phyloP scores from a whole-genome alignment of 2,888 invertebrate genomes.

The Scotopteryx bipunctaria region DNA sequence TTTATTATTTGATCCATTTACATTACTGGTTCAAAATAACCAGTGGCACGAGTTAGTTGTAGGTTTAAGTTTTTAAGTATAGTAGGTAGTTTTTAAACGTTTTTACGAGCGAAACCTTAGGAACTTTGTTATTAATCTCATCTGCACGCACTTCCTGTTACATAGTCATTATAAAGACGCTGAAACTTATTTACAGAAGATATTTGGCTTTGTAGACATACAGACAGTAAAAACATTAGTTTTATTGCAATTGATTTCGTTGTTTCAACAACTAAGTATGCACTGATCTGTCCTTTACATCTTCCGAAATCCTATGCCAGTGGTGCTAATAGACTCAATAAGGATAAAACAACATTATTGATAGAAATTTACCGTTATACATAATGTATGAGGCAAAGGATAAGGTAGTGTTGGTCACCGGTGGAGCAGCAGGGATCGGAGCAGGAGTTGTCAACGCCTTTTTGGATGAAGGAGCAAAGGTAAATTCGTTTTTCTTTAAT shows the following conservation, averaged over 20 bases:
- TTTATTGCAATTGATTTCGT: not conserved
- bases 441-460: slow-evolving; percentile 58
- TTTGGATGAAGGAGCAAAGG: slow-evolving; percentile 62
- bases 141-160: not conserved
- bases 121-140: not conserved
- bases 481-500: no score
- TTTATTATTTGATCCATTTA: no score
- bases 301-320: not conserved
- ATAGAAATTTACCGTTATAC: no score
- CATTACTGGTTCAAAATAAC: not conserved
- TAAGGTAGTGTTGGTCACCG: slow-evolving; percentile 66
- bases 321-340: not conserved
- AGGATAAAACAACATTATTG: no score
- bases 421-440: slow-evolving; percentile 68
- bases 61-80: no score
- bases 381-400: slow-evolving; percentile 54
- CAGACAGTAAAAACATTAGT: not conserved
- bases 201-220: not conserved
- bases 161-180: not conserved
- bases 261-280: not conserved
- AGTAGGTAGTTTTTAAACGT: no score
- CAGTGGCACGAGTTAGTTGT: no score
- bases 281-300: no score
- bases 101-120: no score
- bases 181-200: slow-evolving; percentile 1